phyloP scores from a whole-genome alignment of 2,888 invertebrate genomes.

The Eupithecia tripunctaria region DNA sequence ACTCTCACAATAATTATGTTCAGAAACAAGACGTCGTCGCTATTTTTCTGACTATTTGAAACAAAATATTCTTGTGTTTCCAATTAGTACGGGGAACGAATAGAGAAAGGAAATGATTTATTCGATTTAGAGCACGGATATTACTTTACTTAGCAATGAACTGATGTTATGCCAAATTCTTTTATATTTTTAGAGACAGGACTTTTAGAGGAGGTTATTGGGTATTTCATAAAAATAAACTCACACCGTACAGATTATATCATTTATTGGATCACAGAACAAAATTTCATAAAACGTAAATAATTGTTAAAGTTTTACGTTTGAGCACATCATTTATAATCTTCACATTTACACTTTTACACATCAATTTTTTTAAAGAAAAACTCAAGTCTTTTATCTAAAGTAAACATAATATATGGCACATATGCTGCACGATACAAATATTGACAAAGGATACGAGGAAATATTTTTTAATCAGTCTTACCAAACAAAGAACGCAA shows the following conservation, averaged over 20 bases:
- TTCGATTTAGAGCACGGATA: background rate
- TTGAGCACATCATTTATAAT: slow-evolving; percentile 77
- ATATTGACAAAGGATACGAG: background rate
- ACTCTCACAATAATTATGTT: background rate
- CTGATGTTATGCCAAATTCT: too few relatives aligned
- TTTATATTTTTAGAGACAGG: background rate
- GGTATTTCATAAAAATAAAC: slow-evolving; percentile 36
- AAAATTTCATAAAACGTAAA: slow-evolving; percentile 77
- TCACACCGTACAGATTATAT: slow-evolving; percentile 63
- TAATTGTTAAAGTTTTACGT: slow-evolving; percentile 76
- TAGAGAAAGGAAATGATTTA: background rate
- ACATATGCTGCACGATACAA: background rate
- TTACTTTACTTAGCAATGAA: background rate
- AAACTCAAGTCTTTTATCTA: background rate
- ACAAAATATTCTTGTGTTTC: background rate
- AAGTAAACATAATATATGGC: slow-evolving; percentile 2
- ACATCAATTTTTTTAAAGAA: slow-evolving; percentile 47
- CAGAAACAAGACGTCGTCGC: background rate
- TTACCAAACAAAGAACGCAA: slow-evolving; percentile 2
- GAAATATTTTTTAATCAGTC: slow-evolving; percentile 14
- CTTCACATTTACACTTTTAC: slow-evolving; percentile 70
- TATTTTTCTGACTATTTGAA: background rate
- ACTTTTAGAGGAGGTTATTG: too few relatives aligned
- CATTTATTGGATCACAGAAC: slow-evolving; percentile 79
- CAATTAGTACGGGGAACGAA: background rate